These are phyloP conservation scores for Prochilodus magdalenae DNA, from an alignment of 2,113 vertebrate genomes.

Conservation along the genomic window DNA sequence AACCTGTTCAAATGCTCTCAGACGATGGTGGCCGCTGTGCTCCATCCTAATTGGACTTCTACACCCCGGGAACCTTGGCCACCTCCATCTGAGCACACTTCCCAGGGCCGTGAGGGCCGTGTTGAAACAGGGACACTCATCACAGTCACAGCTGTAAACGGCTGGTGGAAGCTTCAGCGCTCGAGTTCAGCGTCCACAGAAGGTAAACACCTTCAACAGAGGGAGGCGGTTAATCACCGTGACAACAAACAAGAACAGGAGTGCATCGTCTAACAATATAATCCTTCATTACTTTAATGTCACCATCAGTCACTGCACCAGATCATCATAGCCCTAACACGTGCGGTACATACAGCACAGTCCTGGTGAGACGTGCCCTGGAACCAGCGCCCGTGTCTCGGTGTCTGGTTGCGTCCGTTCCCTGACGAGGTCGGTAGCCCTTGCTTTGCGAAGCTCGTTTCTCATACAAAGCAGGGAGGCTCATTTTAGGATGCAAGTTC, in stretches of 20 bases:
- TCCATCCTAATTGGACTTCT: too few species aligned
- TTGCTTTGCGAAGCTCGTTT: not conserved
- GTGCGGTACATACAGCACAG: not conserved
- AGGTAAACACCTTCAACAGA: not conserved
- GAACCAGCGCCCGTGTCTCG: not conserved
- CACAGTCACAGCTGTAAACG: not conserved
- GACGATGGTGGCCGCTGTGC: too few species aligned
- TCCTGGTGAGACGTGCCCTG: not conserved
- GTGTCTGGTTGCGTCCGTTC: slow-evolving; percentile 10
- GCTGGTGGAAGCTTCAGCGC: not conserved
- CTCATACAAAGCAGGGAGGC: not conserved
- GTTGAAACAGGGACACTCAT: too few species aligned
- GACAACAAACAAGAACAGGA: not conserved
- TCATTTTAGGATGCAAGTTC: not conserved
- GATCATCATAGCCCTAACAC: slow-evolving; percentile 4
- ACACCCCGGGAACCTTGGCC: not conserved
- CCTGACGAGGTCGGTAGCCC: slow-evolving; percentile 23
- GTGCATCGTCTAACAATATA: not conserved
- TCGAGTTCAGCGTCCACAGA: too few species aligned
- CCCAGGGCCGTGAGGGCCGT: not conserved
- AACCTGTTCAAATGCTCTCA: not conserved
- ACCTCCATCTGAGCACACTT: not conserved
- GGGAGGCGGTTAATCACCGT: too few species aligned
- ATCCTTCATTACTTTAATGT: not conserved
- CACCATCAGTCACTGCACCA: not conserved